phyloP scores from a whole-genome alignment of 1,140 invertebrate genomes.

The Adelges cooleyi region DNA sequence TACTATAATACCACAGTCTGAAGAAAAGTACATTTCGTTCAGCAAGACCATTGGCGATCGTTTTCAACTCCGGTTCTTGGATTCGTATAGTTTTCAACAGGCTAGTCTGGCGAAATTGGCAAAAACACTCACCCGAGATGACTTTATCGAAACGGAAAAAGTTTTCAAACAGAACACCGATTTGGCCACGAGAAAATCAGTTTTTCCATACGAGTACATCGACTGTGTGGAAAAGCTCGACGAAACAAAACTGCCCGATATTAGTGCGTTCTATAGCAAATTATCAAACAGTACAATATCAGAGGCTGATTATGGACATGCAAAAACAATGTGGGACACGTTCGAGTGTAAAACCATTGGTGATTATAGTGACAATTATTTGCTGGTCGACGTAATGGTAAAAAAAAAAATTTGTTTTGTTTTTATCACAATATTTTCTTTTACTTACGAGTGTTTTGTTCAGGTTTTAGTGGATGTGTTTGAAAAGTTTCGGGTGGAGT shows the following conservation, averaged over 20 bases:
- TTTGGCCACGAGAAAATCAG: conserved; percentile 4
- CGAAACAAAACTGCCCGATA: neutral
- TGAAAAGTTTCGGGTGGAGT: neutral
- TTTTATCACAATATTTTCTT: too few relatives aligned
- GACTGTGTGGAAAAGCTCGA: neutral
- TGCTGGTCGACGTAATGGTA: neutral
- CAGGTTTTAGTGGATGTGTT: neutral
- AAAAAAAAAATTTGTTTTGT: too few relatives aligned
- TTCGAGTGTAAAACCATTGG: neutral
- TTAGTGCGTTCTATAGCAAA: neutral
- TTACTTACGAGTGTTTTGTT: too few relatives aligned
- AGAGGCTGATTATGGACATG: neutral
- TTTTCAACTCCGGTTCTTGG: conserved; percentile 30
- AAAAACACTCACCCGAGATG: neutral
- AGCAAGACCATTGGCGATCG: neutral
- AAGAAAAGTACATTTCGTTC: neutral
- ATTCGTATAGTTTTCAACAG: conserved; percentile 32
- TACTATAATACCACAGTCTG: neutral
- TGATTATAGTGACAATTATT: neutral
- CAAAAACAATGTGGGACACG: neutral
- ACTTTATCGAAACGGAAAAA: neutral
- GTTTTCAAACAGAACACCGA: neutral
- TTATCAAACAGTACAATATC: neutral
- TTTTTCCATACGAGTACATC: neutral
- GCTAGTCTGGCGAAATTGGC: neutral